Conservation (phyloP, 1,140 invertebrate genomes). For the Whitmania pigra region DNA sequence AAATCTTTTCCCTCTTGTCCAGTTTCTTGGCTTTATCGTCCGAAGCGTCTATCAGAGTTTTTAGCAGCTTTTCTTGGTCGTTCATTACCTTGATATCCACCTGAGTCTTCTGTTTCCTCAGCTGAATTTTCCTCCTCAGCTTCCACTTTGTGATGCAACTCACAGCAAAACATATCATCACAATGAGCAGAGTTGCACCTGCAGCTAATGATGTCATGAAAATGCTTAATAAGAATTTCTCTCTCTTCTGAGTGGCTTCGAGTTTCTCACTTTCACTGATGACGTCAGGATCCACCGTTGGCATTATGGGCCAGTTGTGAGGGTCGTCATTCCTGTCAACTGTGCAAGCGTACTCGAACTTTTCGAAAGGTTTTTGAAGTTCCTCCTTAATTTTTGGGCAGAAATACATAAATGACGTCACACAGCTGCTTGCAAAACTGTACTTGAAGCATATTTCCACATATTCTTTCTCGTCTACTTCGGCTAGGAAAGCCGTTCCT, state of each 20-base stretch:
- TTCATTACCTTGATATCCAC: slow-evolving; percentile 3
- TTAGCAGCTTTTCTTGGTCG: not conserved
- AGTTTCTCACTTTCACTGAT: not conserved
- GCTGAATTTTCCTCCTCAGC: not conserved
- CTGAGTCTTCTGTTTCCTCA: not conserved
- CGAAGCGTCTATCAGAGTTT: not conserved
- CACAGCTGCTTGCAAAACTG: not conserved
- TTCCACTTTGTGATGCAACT: not conserved
- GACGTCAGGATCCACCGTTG: not conserved
- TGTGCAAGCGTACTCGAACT: not conserved
- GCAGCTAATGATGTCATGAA: not conserved
- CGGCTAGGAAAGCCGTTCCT: not conserved
- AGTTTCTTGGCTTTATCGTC: not conserved
- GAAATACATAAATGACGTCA: not conserved
- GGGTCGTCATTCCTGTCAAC: not conserved
- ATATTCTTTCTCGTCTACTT: not conserved
- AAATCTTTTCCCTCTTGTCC: too few relatives aligned
- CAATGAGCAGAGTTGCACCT: not conserved
- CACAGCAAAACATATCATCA: not conserved
- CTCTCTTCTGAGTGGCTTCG: not conserved
- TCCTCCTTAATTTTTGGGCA: not conserved
- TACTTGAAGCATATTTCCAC: not conserved
- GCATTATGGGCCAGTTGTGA: slow-evolving; percentile 6
- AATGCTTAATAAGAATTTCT: not conserved
- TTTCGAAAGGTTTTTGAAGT: not conserved